Percentiles rank a stretch among this genome's conserved stretches.
Conservation (phyloP, 2,888 invertebrate species). For the Cristatella mucedo region DNA sequence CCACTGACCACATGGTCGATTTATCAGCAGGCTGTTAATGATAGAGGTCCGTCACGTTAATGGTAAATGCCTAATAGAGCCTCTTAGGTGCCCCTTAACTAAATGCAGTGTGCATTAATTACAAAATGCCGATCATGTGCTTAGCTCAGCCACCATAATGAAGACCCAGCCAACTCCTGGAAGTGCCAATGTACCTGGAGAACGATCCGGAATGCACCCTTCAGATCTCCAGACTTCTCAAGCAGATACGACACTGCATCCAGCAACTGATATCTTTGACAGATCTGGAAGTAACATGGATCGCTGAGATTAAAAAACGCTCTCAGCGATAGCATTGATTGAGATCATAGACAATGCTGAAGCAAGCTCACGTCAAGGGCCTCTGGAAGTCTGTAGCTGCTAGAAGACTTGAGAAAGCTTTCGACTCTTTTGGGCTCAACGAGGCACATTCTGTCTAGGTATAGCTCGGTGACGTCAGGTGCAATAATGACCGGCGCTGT, state of each 20-base stretch:
- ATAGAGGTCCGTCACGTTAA: too few species aligned
- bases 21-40: too few species aligned
- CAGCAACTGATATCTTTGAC: conserved; percentile 47
- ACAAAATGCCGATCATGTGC: background rate
- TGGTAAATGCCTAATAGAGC: too few species aligned
- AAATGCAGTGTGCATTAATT: too few species aligned
- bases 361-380: conserved; percentile 41
- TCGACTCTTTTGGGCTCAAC: conserved; percentile 44
- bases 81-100: too few species aligned
- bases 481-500: conserved; percentile 26
- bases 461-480: conserved; percentile 41
- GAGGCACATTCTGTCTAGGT: conserved; percentile 50
- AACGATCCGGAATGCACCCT: conserved; percentile 49
- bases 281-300: conserved; percentile 42
- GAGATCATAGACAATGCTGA: conserved; percentile 7
- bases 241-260: conserved; percentile 56
- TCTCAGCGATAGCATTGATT: too few species aligned
- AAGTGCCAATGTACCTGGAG: conserved; percentile 19
- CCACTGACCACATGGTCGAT: too few species aligned
- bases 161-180: background rate
- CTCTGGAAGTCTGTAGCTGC: conserved; percentile 49
- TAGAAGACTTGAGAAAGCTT: conserved; percentile 43
- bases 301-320: too few species aligned
- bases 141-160: too few species aligned
- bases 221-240: conserved; percentile 57